Base-by-base conservation (phyloP, 1,140 invertebrate species). In the Drosophila pachea region DNA sequence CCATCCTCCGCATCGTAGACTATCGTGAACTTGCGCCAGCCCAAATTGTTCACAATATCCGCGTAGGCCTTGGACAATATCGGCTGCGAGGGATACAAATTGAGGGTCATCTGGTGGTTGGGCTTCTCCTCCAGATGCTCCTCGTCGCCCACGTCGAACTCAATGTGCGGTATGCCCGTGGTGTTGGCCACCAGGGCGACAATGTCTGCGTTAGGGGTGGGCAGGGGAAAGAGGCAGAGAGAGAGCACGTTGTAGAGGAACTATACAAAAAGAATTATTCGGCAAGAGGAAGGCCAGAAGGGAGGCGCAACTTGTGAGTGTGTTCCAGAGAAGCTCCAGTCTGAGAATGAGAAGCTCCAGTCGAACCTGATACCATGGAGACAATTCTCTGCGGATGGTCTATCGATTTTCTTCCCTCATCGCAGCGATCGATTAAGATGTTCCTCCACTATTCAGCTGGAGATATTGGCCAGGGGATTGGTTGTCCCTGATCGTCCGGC, bases 21-120 rank as follows among this genome's bases (percentile, higher is more conserved):
- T 11, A 96, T 93, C 0, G 94, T 94, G 72, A 95, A 97, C 60
- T 91, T 92, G 60, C 92, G 92, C 96, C 96, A 97, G 36, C 93
- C 91, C 88, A 94, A 93, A 69, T 93, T 91, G 63, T 93, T 91
- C 2, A 96, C 91, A 40, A 96, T 90, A 62, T 94, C 94, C 4
- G 93, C 91, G 65, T 94, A 93, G 9, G 94, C 95, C 91, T 94
- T 91, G 31, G 94, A 93, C 9, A 96, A 90, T 5, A 92, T 86
- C 8, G 91, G 90, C 42, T 94, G 93, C 40, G 94, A 92, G 2
- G 96, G 95, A 89, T 94, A 93, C 9, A 96, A 90, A 78, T 94
- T 94, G 69, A 95, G 90, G 12, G 91, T 90, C 66, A 90, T 88
- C 31, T 72, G 71, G 16, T 86, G 86, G 88, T 68, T 88, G 90